Conservation (phyloP, 2,113 vertebrate genomes). For the Condylura cristata region DNA sequence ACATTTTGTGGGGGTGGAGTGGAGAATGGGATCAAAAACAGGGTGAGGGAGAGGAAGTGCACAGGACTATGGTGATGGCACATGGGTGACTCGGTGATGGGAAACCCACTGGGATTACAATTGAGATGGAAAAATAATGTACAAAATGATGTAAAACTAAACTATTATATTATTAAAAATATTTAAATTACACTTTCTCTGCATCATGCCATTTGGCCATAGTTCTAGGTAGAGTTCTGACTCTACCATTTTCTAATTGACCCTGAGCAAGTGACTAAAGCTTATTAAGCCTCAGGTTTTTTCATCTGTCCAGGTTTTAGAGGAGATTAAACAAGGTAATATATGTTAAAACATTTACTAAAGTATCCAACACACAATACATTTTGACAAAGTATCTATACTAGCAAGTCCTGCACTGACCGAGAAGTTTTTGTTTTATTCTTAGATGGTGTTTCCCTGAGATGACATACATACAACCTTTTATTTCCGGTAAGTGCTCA, state of each 20-base stretch:
- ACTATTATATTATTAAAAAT: no score
- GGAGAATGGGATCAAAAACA: no score
- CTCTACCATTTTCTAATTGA: neutral
- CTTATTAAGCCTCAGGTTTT: neutral
- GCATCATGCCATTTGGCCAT: neutral
- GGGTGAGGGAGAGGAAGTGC: no score
- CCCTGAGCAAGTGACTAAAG: neutral
- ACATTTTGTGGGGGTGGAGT: no score
- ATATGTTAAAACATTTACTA: neutral
- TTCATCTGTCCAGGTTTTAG: slow-evolving; percentile 4
- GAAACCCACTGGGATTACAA: no score
- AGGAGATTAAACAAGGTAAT: slow-evolving; percentile 28
- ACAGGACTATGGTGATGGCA: no score
- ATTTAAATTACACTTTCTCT: neutral
- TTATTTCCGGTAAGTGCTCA: slow-evolving; percentile 35
- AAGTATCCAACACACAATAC: neutral
- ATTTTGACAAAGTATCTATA: neutral
- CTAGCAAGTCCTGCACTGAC: neutral
- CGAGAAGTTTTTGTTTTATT: neutral
- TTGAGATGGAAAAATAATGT: no score
- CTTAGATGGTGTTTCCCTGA: slow-evolving; percentile 54
- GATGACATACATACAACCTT: slow-evolving; percentile 32
- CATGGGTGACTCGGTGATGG: no score
- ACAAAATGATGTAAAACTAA: no score
- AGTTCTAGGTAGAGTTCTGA: neutral